These are phyloP conservation scores for Anolis apletophallus DNA, from an alignment of 2,797 vertebrate genomes.

Conservation along the genomic window DNA sequence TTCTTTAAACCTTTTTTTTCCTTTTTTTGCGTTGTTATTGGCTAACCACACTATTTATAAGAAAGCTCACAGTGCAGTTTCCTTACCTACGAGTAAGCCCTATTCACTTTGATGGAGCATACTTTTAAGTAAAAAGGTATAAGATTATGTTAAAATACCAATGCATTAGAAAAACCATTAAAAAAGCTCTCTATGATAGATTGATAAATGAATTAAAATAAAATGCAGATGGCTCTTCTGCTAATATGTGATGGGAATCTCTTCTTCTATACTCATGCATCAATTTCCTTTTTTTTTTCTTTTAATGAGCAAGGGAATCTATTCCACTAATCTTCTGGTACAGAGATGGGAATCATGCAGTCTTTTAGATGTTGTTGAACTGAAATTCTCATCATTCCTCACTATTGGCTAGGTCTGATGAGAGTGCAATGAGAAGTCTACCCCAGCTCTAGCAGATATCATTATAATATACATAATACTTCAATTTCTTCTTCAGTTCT, in stretches of 20 bases:
- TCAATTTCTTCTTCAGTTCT: background rate
- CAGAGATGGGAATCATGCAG: too few species aligned
- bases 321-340: background rate
- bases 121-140: background rate
- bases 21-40: conserved; percentile 13
- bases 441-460: too few species aligned
- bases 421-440: too few species aligned
- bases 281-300: background rate
- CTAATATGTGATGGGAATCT: background rate
- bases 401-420: too few species aligned
- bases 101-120: background rate
- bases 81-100: background rate
- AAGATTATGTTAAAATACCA: background rate
- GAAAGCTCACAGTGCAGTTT: conserved; percentile 54
- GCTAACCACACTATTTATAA: conserved; percentile 64
- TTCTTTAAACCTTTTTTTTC: conserved; percentile 29
- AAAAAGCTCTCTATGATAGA: conserved; percentile 54
- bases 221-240: background rate
- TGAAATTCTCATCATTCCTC: too few species aligned
- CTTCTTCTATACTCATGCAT: background rate
- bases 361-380: too few species aligned
- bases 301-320: background rate
- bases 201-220: background rate
- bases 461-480: too few species aligned
- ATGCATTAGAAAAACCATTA: conserved; percentile 25